phyloP scores from a whole-genome alignment of 2,797 vertebrate genomes.

The Chaetophractus vellerosus region DNA sequence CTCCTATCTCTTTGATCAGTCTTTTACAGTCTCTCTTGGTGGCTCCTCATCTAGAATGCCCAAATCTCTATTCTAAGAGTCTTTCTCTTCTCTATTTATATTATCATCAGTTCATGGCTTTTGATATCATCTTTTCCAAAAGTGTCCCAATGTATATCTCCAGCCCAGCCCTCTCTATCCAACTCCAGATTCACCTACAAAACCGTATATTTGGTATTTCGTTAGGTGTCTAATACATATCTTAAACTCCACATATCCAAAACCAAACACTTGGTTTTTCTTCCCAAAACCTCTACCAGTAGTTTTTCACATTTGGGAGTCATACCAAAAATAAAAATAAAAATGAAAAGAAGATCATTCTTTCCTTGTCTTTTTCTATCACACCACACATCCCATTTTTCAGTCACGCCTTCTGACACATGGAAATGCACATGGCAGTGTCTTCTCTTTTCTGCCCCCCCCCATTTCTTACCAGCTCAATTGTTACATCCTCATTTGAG shows the following conservation, averaged over 20 bases:
- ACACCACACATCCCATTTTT: neutral
- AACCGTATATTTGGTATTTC: neutral
- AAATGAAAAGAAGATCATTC: neutral
- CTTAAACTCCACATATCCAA: neutral
- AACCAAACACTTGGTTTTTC: neutral
- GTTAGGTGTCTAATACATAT: neutral
- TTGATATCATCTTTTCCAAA: neutral
- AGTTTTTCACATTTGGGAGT: neutral
- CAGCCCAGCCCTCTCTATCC: neutral
- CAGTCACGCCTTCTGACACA: neutral
- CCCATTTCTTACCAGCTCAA: neutral
- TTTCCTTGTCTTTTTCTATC: neutral
- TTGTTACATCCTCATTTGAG: neutral
- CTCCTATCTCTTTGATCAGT: neutral
- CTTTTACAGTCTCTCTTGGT: neutral
- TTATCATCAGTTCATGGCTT: neutral
- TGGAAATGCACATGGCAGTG: too few species aligned
- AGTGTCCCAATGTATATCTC: neutral
- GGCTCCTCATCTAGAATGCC: neutral
- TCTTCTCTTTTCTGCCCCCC: too few species aligned
- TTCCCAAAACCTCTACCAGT: neutral
- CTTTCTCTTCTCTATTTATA: neutral
- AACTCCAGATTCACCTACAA: neutral
- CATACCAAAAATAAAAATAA: neutral
- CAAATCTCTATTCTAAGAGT: neutral